phyloP scores from a whole-genome alignment of 2,113 vertebrate species.

The Camelus dromedarius region DNA sequence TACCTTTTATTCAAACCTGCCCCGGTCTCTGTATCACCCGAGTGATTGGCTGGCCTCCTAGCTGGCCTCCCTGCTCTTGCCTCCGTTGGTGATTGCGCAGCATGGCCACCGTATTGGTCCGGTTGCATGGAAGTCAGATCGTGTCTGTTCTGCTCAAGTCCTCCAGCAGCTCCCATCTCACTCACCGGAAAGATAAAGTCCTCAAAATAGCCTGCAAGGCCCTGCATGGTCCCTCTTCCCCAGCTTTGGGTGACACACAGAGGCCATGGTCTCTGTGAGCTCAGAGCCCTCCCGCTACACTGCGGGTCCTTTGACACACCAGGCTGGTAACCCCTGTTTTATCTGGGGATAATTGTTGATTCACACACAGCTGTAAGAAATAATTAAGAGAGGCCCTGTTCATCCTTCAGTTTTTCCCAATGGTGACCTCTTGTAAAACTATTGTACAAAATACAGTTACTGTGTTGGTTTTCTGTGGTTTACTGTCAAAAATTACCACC shows the following conservation, averaged over 20 bases:
- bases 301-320: neutral
- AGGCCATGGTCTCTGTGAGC: neutral
- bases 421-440: neutral
- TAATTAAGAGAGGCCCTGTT: neutral
- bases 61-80: neutral
- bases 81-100: too few species aligned
- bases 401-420: neutral
- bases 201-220: neutral
- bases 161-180: neutral
- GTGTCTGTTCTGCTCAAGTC: neutral
- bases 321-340: neutral
- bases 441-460: rapidly evolving
- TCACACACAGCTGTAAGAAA: neutral
- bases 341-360: neutral
- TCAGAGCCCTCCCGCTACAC: neutral
- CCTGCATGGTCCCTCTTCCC: too few species aligned
- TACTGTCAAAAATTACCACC: neutral
- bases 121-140: neutral
- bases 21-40: too few species aligned
- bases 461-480: neutral
- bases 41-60: neutral
- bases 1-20: neutral
- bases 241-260: too few species aligned
- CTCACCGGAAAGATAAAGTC: neutral
- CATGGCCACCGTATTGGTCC: neutral